Evolutionary conservation across 2,113 vertebrate species (phyloP), one percentile per base, ranked within the genome.

Genomic region (Brachyistius frenatus): DNA sequence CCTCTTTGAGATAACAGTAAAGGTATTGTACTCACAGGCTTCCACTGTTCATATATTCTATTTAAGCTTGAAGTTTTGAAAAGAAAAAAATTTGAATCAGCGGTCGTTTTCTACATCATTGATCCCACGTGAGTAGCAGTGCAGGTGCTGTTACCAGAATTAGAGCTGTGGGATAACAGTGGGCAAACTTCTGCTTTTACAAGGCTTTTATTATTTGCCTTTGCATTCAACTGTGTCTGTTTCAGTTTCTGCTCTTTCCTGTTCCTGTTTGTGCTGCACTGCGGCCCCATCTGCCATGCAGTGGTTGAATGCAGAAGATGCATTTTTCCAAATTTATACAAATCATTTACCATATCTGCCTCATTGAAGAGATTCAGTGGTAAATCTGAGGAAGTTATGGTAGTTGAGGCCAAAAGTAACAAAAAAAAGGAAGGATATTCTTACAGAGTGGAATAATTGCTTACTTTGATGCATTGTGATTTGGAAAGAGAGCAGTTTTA

Each of bases 151-250:
- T 8, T 39, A 74, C 73, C 80, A 75, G 15, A 89, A 72, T 81
- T 76, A 78, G 81, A 89, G 35, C n/a, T 15, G 49, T 50, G 23
- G 49, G 68, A 31, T 79, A 31, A 23, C 66, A 35, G 32, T 0
- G 2, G 39, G 11, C 52, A 7, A 49, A 88, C 88, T 88, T 90
- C 86, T 88, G 83, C 86, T 89, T 90, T 87, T 85, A 32, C 35
- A 23, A 14, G 35, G 47, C 10, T 73, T 73, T 75, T 73, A 37
- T 23, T 32, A 86, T 87, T 89, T 91, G 84, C 78, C 61, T 87
- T 74, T 67, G 86, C 61, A 80, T 65, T 86, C 79, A 78, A 31
- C 81, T 54, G 75, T 88, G 72, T 84, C 71, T 54, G 46, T 67
- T 69, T 87, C 70, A 47, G 64, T 84, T 83, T 78, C 47, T 2